Conservation (phyloP, 2,888 invertebrate genomes). For the Lagria hirta region DNA sequence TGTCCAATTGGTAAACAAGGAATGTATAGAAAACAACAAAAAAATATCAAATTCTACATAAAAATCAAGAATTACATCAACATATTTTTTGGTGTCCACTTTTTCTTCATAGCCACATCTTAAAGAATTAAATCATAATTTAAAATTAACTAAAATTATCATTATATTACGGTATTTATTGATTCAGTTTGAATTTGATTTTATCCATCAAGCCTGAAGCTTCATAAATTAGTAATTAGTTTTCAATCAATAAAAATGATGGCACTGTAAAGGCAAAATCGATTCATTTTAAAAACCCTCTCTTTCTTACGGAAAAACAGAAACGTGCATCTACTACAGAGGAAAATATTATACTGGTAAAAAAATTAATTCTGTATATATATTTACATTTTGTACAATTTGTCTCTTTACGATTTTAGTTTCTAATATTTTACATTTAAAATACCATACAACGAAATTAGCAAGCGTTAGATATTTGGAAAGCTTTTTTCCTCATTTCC, state of each 20-base stretch:
- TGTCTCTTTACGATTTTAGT: conserved; percentile 12
- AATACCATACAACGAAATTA: conserved; percentile 26
- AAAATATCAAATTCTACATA: conserved; percentile 14
- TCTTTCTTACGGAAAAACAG: conserved; percentile 7
- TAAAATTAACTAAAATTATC: conserved; percentile 25
- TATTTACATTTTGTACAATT: conserved; percentile 42
- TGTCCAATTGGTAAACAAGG: conserved; percentile 27
- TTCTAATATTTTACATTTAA: conserved; percentile 27
- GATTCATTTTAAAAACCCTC: conserved; percentile 17
- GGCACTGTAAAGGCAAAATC: conserved; percentile 34
- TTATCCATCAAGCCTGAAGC: conserved; percentile 8
- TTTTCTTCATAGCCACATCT: conserved; percentile 28
- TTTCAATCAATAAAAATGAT: conserved; percentile 22
- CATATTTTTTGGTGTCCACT: conserved; percentile 34
- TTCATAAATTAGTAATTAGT: conserved; percentile 10
- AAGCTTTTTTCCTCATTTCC: conserved; percentile 13
- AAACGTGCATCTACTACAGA: conserved; percentile 11
- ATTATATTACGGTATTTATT: conserved; percentile 18
- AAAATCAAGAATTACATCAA: conserved; percentile 22
- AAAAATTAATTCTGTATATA: conserved; percentile 39
- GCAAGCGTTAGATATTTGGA: conserved; percentile 17
- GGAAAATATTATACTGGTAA: conserved; percentile 35
- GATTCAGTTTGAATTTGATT: conserved; percentile 13
- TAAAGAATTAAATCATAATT: conserved; percentile 33
- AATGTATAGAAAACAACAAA: conserved; percentile 30